A percentile compares a stretch with the other conserved stretches of the same genome.
These are phyloP conservation scores for Chaenodraco wilsoni DNA, from an alignment of 2,797 vertebrate species.

Conservation along the genomic window DNA sequence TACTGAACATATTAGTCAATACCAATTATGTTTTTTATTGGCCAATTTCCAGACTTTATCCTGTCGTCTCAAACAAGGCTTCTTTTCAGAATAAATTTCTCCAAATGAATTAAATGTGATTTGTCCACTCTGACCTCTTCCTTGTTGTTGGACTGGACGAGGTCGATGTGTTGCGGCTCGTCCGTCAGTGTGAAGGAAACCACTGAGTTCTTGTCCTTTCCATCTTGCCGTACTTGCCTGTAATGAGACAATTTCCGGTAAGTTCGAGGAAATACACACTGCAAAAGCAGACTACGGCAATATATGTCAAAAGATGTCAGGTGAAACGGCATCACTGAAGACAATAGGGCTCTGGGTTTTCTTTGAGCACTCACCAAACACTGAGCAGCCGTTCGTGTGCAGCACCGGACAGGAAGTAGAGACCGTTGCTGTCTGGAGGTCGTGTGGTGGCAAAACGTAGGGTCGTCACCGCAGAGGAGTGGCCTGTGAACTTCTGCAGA, in stretches of 20 bases:
- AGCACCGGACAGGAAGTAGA: slow-evolving; percentile 97
- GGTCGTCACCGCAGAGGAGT: slow-evolving; percentile 92
- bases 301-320: accelerated
- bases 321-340: accelerated
- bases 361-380: slow-evolving; percentile 89
- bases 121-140: slow-evolving; percentile 87
- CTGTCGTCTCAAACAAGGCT: too few species aligned
- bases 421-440: slow-evolving; percentile 90
- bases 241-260: slow-evolving; percentile 26
- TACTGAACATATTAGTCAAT: too few species aligned
- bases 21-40: too few species aligned
- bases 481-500: slow-evolving; percentile 95
- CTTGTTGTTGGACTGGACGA: slow-evolving; percentile 90
- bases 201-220: slow-evolving; percentile 94
- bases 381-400: slow-evolving; percentile 93
- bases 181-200: slow-evolving; percentile 96
- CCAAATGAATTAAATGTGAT: not conserved
- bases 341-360: not conserved
- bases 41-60: too few species aligned
- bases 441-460: slow-evolving; percentile 91
- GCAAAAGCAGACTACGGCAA: not conserved
- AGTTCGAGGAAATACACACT: not conserved
- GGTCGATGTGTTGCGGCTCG: slow-evolving; percentile 90
- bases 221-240: slow-evolving; percentile 96
- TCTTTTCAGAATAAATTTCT: too few species aligned